Evolutionary conservation across 2,888 invertebrate genomes (phyloP).

Genomic region (Drosophila meridiana): DNA sequence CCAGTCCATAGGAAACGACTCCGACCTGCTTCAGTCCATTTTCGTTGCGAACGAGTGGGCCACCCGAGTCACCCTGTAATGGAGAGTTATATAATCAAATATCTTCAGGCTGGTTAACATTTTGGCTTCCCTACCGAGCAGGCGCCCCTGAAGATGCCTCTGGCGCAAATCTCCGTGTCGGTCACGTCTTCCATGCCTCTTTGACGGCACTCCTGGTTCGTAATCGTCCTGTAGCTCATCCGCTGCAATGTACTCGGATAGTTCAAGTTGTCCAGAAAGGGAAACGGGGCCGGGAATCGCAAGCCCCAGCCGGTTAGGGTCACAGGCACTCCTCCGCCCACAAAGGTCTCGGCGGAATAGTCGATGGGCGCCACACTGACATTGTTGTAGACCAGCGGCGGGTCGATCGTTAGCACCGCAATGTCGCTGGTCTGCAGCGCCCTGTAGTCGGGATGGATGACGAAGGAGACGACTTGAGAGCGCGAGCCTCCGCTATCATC

Average conservation of each 20-base stretch:
- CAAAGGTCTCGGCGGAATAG: constrained; percentile 50
- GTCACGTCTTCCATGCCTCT: constrained; percentile 77
- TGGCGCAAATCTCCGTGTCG: constrained; percentile 82
- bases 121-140: constrained; percentile 73
- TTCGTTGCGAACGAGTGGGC: constrained; percentile 77
- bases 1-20: constrained; percentile 82
- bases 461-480: constrained; percentile 64
- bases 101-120: background rate
- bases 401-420: constrained; percentile 76
- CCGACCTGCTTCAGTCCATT: constrained; percentile 77
- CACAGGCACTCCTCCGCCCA: constrained; percentile 72
- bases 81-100: background rate
- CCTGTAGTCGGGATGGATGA: constrained; percentile 82
- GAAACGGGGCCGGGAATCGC: constrained; percentile 73
- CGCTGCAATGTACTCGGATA: constrained; percentile 80
- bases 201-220: constrained; percentile 75
- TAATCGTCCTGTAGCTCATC: constrained; percentile 78
- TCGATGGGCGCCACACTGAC: constrained; percentile 84
- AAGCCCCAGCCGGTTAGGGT: constrained; percentile 84
- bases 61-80: constrained; percentile 84
- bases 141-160: constrained; percentile 75
- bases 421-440: constrained; percentile 81
- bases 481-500: constrained; percentile 60
- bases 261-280: constrained; percentile 68
- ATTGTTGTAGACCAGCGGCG: constrained; percentile 72